Conservation (phyloP, 2,888 invertebrate species). For the Lepidochitona cinerea region DNA sequence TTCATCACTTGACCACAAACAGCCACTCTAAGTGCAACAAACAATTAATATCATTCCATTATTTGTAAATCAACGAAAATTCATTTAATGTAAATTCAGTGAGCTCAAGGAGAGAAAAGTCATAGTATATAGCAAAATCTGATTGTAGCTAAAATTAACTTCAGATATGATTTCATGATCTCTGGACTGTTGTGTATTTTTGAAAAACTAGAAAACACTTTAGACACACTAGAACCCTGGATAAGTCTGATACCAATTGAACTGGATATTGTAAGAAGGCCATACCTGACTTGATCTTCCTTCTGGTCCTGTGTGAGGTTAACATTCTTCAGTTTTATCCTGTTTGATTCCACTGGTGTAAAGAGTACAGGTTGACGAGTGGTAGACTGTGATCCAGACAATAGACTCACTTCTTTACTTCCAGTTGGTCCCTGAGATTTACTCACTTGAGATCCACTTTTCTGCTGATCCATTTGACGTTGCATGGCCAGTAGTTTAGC, state of each 20-base stretch:
- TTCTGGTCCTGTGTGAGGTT: conserved; percentile 65
- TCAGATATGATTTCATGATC: too few species aligned
- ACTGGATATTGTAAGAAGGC: too few species aligned
- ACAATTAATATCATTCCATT: too few species aligned
- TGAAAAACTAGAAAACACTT: too few species aligned
- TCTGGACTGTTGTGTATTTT: too few species aligned
- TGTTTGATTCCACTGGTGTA: conserved; percentile 11
- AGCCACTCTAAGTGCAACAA: conserved; percentile 23
- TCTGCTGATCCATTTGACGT: conserved; percentile 73
- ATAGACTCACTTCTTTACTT: neutral
- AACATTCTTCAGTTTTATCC: conserved; percentile 42
- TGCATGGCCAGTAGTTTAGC: conserved; percentile 91
- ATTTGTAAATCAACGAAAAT: too few species aligned
- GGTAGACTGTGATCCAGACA: neutral
- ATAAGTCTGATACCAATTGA: too few species aligned
- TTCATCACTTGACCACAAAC: conserved; percentile 66
- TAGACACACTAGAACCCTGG: too few species aligned
- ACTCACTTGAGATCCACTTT: neutral
- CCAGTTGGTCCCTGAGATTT: neutral
- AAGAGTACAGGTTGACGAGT: neutral
- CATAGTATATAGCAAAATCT: too few species aligned
- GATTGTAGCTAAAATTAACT: too few species aligned
- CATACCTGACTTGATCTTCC: conserved; percentile 67
- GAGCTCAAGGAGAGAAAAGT: too few species aligned
- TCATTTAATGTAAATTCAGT: too few species aligned